Percentiles rank a stretch among this genome's conserved stretches.
phyloP scores from a whole-genome alignment of 2,888 invertebrate genomes.

The Caprella mutica region DNA sequence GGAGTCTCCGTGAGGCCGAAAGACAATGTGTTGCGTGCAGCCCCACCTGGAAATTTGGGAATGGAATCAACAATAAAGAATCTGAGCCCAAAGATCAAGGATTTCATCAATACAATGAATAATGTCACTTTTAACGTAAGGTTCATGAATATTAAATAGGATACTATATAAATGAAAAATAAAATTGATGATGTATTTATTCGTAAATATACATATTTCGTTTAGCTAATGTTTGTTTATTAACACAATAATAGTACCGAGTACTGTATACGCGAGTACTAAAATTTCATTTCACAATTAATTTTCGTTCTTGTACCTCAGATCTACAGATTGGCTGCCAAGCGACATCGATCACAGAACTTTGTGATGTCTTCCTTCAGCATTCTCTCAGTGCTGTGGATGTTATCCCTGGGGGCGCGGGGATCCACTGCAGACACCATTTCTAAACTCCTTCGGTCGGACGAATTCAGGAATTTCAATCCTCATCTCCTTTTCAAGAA shows the following conservation, averaged over 20 bases:
- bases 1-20: neutral
- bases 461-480: slow-evolving; percentile 80
- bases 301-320: too few relatives aligned
- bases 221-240: too few relatives aligned
- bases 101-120: slow-evolving; percentile 21
- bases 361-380: slow-evolving; percentile 46
- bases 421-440: slow-evolving; percentile 68
- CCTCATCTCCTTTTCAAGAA: slow-evolving; percentile 77
- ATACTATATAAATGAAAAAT: too few relatives aligned
- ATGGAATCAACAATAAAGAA: slow-evolving; percentile 18
- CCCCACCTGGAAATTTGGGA: slow-evolving; percentile 22
- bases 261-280: too few relatives aligned
- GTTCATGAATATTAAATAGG: neutral
- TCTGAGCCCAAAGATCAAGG: slow-evolving; percentile 17
- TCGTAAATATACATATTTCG: too few relatives aligned
- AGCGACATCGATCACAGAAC: slow-evolving; percentile 37
- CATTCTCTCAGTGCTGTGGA: slow-evolving; percentile 43
- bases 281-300: too few relatives aligned
- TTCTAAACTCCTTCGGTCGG: slow-evolving; percentile 71
- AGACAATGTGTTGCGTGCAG: slow-evolving; percentile 10
- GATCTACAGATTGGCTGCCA: slow-evolving; percentile 22
- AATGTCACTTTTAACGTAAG: slow-evolving; percentile 22
- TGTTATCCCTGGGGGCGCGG: slow-evolving; percentile 45
- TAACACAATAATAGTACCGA: too few relatives aligned
- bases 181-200: too few relatives aligned